Percentiles rank a stretch among this genome's conserved stretches.
Conservation (phyloP, 2,888 invertebrate genomes). For the Malachius bipustulatus region DNA sequence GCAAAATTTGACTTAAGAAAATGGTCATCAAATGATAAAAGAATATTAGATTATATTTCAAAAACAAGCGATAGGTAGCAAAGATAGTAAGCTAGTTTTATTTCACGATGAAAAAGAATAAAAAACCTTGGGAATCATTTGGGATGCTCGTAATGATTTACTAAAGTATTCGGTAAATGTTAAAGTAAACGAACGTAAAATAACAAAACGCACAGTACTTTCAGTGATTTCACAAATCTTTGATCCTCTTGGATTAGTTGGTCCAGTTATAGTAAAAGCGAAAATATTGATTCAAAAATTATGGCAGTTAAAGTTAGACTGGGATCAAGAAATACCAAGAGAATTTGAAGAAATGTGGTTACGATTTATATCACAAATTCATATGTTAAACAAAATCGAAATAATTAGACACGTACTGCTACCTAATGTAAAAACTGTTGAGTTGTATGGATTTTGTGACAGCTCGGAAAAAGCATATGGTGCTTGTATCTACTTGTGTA, state of each 20-base stretch:
- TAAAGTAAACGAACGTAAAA: too few species aligned
- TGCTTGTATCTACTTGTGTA: not conserved
- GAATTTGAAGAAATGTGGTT: not conserved
- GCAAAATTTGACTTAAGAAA: slow-evolving; percentile 8
- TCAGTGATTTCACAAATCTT: slow-evolving; percentile 12
- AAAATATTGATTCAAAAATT: slow-evolving; percentile 18
- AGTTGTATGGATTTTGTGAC: not conserved
- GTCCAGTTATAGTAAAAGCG: slow-evolving; percentile 12
- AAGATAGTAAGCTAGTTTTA: too few species aligned
- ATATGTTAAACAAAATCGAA: not conserved
- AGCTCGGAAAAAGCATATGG: not conserved
- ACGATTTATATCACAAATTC: not conserved
- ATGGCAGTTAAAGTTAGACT: slow-evolving; percentile 3
- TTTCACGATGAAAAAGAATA: too few species aligned
- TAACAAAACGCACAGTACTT: slow-evolving; percentile 19
- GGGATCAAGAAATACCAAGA: slow-evolving; percentile 6
- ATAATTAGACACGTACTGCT: not conserved
- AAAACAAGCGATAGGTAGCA: too few species aligned
- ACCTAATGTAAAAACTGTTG: not conserved
- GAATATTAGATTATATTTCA: too few species aligned
- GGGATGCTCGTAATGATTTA: slow-evolving; percentile 5
- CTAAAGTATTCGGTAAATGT: not conserved
- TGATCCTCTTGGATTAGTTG: slow-evolving; percentile 17
- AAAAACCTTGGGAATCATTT: slow-evolving; percentile 5
- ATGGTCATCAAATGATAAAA: slow-evolving; percentile 8